Evolutionary conservation across 2,797 vertebrate genomes (phyloP), one percentile per base, ranked within the genome.

Genomic region (Brachymystax lenok): DNA sequence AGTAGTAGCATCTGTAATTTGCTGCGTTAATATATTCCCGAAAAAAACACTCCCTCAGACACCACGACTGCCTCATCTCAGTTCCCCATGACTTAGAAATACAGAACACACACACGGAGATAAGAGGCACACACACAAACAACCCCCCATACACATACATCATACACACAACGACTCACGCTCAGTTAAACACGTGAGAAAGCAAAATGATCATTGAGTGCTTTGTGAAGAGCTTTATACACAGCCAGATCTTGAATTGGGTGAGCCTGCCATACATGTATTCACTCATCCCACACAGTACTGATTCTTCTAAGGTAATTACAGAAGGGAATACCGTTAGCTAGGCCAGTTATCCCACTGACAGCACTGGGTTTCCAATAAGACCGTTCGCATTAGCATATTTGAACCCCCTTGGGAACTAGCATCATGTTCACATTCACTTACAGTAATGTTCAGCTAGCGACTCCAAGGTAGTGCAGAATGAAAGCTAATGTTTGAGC

Each of bases 41-140:
- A 69, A 69, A 69, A 21, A 70, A 70, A 46, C 69, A 14, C 69
- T 51, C 67, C 35, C 24, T 40, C 4, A 51, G 40, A 70, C 19
- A 51, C 40, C 4, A 61, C n/a, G 33, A 70, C 21, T 70, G 40
- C n/a, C 63, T 66, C 13, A 50, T 24, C 8, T 27, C 13, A 46
- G 40, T 14, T 46, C 21, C 17, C 46, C 40, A 10, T 19, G 5
- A 71, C 40, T 40, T 13, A 74, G 8, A 7, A 33, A 28, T n/a
- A 50, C 13, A 66, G 35, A n/a, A 13, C 54, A 67, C 74, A 63
- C 72, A 2, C 69, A 1, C 74, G 3, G 61, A 14, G 17, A 35
- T 33, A 14, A 52, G 56, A 27, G n/a, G 13, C 69, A 52, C 40
- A 16, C 30, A 33, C 19, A 10, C 17, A 19, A 6, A 19, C 3